Evolutionary conservation across 2,797 vertebrate species (phyloP), one percentile per base, ranked within the genome.

Genomic region (Varecia variegata): DNA sequence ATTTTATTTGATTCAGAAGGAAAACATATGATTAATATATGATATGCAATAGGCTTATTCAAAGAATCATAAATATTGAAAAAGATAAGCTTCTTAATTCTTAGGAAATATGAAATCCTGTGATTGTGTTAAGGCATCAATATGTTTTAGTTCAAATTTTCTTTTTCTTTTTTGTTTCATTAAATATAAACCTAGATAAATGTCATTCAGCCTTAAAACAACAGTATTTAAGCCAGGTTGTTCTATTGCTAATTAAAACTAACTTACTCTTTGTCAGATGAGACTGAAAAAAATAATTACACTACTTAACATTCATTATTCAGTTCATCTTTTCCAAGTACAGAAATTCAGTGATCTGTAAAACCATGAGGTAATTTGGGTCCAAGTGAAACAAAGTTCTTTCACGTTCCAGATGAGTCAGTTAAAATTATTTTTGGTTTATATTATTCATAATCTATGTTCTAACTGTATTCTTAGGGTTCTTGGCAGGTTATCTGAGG

Each of bases 311-410:
- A 54, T 81, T 81, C 35, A 18, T 79, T 93, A 74, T 81, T 95
- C 25, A 70, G 32, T 89, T 96, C 54, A 67, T 79, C 67, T 81
- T 97, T 94, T 92, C 38, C 77, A 91, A 90, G 18, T 88, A 54
- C 65, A 90, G 92, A 92, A 93, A 84, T 95, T 84, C 47, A 30
- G 18, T 94, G 88, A 95, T 85, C 90, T 97, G 68, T 87, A 89
- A 97, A 97, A 90, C 30, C 18, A 70, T 35, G n/a, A 83, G 50
- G 73, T 88, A 85, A 90, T 94, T 95, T 97, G 82, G 92, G 82
- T 94, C 47, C 32, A 73, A 96, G 45, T 68, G 11, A 96, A 96
- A 87, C 10, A 58, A 88, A 18, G 27, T 62, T 73, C 21, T 89
- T 94, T 94, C 25, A 56, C n/a, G 7, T 96, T 94, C 67, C 45